Base-by-base conservation (phyloP, 2,797 vertebrate species). In the Oreochromis grahami region DNA sequence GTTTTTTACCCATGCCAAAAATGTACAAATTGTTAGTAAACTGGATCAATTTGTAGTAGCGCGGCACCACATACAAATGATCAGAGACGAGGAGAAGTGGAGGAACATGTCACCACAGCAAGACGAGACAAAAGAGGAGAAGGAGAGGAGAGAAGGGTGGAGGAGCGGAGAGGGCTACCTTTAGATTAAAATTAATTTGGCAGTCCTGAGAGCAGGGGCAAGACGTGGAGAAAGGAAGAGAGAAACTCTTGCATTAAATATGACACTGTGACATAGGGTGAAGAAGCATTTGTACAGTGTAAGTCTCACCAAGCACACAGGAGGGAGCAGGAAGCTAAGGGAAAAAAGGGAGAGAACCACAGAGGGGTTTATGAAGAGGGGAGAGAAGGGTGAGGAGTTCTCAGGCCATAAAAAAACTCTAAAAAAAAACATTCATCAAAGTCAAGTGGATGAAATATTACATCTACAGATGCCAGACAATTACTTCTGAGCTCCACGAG, bases 151-250 rank as follows among this genome's bases (percentile, higher is more conserved):
- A 81, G 78, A 72, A 15, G 34, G 38, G 48, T 32, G 2, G 76
- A 34, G 26, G 7, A 50, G 78, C 34, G 78, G 65, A 63, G 55
- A 88, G 78, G 84, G 89, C 92, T 96, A 96, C 95, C 95, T 94
- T 92, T 79, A 92, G 86, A 92, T 93, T 92, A 94, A 91, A 93
- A 91, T 94, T 93, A 94, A 93, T 93, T 92, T 95, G 95, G 94
- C 95, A 95, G 91, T 95, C 95, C 95, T 96, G 94, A 89, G 91
- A 92, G 92, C 91, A 90, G 92, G 85, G 91, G 82, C 82, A 83
- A 82, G 72, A 86, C 82, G 86, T 80, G 87, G 82, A 88, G 81
- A 91, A 48, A 90, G 92, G 87, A 85, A 88, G 89, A 93, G 88
- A 94, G 86, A 95, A 93, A 93, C 91, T 92, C 85, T 88, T 91